Percentiles rank a stretch among this genome's conserved stretches.
These are phyloP conservation scores for Polydrusus pterygomalis DNA, from an alignment of 2,888 invertebrate genomes.

Conservation along the genomic window DNA sequence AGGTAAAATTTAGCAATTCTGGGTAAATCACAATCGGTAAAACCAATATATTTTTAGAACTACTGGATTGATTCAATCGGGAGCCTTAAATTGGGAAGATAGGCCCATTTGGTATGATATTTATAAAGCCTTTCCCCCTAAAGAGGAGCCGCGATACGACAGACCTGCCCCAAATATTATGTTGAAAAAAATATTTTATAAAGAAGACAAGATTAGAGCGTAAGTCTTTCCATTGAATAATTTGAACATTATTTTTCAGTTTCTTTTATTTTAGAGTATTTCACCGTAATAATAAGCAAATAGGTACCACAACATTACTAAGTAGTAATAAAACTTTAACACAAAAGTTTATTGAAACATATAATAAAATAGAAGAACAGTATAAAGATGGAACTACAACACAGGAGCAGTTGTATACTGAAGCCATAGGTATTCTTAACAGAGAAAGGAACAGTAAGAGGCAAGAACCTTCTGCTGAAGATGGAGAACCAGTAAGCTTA, in stretches of 20 bases:
- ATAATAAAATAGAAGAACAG: slow-evolving; percentile 72
- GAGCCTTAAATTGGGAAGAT: slow-evolving; percentile 87
- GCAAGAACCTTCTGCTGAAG: slow-evolving; percentile 46
- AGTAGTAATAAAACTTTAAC: slow-evolving; percentile 74
- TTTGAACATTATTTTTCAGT: background rate
- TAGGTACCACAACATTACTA: slow-evolving; percentile 75
- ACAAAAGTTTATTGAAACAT: slow-evolving; percentile 78
- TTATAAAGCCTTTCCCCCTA: slow-evolving; percentile 93
- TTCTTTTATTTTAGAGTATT: slow-evolving; percentile 74
- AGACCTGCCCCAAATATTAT: slow-evolving; percentile 78
- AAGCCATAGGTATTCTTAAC: slow-evolving; percentile 72
- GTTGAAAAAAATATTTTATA: slow-evolving; percentile 84
- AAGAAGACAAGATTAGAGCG: slow-evolving; percentile 90
- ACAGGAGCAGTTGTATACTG: slow-evolving; percentile 74
- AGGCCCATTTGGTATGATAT: slow-evolving; percentile 95
- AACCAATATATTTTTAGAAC: slow-evolving; percentile 74
- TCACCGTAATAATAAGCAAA: slow-evolving; percentile 76
- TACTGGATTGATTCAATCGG: slow-evolving; percentile 85
- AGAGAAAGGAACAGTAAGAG: slow-evolving; percentile 61
- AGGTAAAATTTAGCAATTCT: slow-evolving; percentile 72
- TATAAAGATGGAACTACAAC: slow-evolving; percentile 67
- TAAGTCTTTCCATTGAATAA: slow-evolving; percentile 73
- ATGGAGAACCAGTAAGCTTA: slow-evolving; percentile 60
- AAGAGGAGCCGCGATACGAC: slow-evolving; percentile 85
- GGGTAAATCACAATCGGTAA: background rate